phyloP scores from a whole-genome alignment of 2,888 invertebrate species.

The Beris morrisii region DNA sequence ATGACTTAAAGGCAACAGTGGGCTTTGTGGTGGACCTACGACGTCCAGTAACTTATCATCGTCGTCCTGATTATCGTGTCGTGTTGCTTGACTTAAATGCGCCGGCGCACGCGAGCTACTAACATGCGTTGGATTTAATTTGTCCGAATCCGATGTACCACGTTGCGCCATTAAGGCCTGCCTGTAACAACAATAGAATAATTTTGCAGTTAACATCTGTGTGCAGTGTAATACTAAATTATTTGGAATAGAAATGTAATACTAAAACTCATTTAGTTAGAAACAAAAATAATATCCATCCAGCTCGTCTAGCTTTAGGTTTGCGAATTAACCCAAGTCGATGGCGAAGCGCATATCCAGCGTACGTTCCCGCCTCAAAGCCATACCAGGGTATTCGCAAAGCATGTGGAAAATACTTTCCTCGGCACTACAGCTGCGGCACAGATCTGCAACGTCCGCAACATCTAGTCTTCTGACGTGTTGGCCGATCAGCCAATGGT shows the following conservation, averaged over 20 bases:
- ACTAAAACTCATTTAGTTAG: too few relatives aligned
- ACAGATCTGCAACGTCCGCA: too few relatives aligned
- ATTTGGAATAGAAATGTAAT: neutral
- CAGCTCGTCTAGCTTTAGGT: too few relatives aligned
- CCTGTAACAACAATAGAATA: conserved; percentile 62
- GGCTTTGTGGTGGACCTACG: conserved; percentile 83
- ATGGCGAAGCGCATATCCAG: too few relatives aligned
- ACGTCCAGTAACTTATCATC: conserved; percentile 85
- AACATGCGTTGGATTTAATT: conserved; percentile 61
- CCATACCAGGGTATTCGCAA: too few relatives aligned
- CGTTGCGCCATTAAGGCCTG: conserved; percentile 64
- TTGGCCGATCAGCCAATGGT: too few relatives aligned
- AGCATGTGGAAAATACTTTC: too few relatives aligned
- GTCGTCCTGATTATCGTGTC: conserved; percentile 65
- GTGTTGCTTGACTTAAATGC: conserved; percentile 54
- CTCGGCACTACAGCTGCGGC: too few relatives aligned
- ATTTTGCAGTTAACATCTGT: neutral
- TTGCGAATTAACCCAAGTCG: too few relatives aligned
- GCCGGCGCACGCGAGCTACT: conserved; percentile 57
- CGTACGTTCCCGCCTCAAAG: too few relatives aligned
- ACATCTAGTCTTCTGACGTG: too few relatives aligned
- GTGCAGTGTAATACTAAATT: neutral
- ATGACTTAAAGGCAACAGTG: conserved; percentile 64
- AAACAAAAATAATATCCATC: too few relatives aligned
- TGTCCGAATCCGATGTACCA: conserved; percentile 57